These are phyloP conservation scores for Platalea minor DNA, from an alignment of 2,797 vertebrate species.

Conservation along the genomic window DNA sequence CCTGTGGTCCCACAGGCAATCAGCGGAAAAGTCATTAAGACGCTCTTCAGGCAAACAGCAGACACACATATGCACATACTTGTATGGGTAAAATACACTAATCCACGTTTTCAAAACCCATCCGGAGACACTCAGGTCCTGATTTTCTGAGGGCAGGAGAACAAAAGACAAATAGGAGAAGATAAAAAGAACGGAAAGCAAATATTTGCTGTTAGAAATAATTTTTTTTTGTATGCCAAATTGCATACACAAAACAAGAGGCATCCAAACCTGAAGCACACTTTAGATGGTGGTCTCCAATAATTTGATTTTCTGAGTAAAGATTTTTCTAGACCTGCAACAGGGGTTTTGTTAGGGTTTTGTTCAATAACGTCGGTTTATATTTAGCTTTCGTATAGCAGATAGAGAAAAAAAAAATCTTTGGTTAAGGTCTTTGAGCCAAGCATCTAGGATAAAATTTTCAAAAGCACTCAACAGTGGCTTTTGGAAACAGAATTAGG, in stretches of 20 bases:
- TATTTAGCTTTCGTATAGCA: constrained; percentile 38
- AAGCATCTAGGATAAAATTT: constrained; percentile 50
- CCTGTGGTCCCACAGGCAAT: constrained; percentile 8
- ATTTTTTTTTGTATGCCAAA: not conserved
- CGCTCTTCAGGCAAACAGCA: not conserved
- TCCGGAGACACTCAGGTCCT: not conserved
- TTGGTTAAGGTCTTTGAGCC: constrained; percentile 53
- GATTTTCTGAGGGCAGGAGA: not conserved
- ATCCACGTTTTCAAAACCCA: not conserved
- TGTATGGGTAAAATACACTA: not conserved
- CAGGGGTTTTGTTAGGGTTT: constrained; percentile 40
- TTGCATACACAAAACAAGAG: not conserved
- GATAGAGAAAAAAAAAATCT: not conserved
- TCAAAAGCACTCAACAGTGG: constrained; percentile 55
- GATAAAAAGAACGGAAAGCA: not conserved
- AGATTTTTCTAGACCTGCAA: constrained; percentile 53
- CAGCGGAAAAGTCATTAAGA: not conserved
- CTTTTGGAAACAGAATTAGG: constrained; percentile 63
- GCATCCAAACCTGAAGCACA: not conserved
- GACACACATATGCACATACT: not conserved
- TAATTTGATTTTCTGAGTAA: constrained; percentile 40
- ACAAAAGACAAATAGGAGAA: constrained; percentile 29
- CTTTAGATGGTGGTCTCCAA: constrained; percentile 1
- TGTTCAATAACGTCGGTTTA: constrained; percentile 11
- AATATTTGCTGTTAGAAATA: not conserved